These are phyloP conservation scores for Metridium senile DNA, from an alignment of 92 coral and sea anemone genomes.

Conservation along the genomic window DNA sequence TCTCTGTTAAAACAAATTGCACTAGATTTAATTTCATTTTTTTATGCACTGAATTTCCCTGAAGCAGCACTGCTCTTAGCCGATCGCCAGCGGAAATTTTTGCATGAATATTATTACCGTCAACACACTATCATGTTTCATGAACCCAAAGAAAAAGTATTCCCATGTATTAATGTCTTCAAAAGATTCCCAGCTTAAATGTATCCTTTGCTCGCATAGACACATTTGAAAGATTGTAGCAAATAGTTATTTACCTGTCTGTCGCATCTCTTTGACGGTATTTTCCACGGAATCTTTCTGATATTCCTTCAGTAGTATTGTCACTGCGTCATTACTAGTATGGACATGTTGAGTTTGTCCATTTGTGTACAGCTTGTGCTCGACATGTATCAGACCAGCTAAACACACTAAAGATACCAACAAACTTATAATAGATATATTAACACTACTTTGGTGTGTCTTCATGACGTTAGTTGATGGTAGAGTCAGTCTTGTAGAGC, in stretches of 20 bases:
- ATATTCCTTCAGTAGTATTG: background rate
- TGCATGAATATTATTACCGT: too few species aligned
- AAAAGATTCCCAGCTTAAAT: too few species aligned
- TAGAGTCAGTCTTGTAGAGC: background rate
- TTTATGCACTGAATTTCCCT: too few species aligned
- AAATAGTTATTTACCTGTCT: background rate
- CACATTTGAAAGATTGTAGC: too few species aligned
- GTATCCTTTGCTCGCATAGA: too few species aligned
- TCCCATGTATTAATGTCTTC: too few species aligned
- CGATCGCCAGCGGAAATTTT: too few species aligned
- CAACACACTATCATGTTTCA: too few species aligned
- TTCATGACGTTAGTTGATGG: background rate
- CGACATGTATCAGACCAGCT: conserved; percentile 19
- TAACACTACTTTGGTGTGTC: background rate
- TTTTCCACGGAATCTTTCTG: background rate
- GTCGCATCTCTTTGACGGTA: background rate
- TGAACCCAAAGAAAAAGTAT: too few species aligned
- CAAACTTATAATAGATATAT: conserved; percentile 7
- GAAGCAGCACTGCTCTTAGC: too few species aligned
- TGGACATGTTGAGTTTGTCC: conserved; percentile 8
- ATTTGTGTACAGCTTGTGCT: conserved; percentile 21
- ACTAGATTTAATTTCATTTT: too few species aligned
- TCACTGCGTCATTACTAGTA: background rate
- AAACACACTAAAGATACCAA: conserved; percentile 17
- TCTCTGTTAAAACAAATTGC: too few species aligned